Base-by-base conservation (phyloP, 1,140 invertebrate genomes). In the Tribolium castaneum region DNA sequence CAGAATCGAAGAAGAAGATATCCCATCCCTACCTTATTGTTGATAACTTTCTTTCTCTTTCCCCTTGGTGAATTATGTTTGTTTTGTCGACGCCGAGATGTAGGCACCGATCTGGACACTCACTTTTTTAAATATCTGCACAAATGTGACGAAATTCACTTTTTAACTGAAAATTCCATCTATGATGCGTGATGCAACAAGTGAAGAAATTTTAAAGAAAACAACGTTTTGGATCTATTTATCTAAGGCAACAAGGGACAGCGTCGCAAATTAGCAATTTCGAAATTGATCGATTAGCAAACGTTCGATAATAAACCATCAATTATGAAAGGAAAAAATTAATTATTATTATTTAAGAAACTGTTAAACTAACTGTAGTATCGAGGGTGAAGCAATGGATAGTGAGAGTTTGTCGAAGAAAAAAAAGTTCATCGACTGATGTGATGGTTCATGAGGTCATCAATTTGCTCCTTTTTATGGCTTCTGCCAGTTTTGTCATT, bases 21-120 rank as follows among this genome's bases (percentile, higher is more conserved):
- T 66, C 59, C 30, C 54, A 59, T 59, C 59, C 59, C 59, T 66
- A 66, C 59, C 34, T 12, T 12, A 30, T 66, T 34, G 25, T 45
- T 66, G 59, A 66, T 66, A 66, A 66, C 59, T 66, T 66, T 66
- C 59, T 66, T 66, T 66, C 59, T 66, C 59, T 66, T 66, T 66
- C 59, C 30, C 59, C n/a, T 45, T 35, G 30, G 59, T 66, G 59
- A 59, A 66, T 66, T 66, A 66, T 30, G 56, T 66, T 66, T 66
- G 59, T 66, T 62, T 66, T 66, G 19, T 5, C 7, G 39, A 45
- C 39, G 39, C 14, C 14, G 22, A 62, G 56, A 25, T 25, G 56
- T 10, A 62, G 19, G n/a, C 6, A 9, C 13, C n/a, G 7, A 16
- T 16, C 16, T 19, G 7, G 52, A 25, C 56, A 62, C 19, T 62